Evolutionary conservation across 92 coral and sea anemone species (phyloP).

Genomic region (Parazoanthus darwini): DNA sequence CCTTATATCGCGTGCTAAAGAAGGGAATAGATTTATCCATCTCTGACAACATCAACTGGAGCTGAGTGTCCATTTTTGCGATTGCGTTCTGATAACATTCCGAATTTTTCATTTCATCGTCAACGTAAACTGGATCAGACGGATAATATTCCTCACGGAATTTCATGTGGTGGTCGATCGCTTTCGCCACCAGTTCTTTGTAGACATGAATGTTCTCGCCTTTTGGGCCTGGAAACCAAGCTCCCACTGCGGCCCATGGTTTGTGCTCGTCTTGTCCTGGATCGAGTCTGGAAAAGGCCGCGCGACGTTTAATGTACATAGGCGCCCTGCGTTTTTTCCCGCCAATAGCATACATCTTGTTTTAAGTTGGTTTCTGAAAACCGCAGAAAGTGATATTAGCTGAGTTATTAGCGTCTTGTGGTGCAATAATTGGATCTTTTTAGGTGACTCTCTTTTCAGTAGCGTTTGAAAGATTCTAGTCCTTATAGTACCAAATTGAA

Average conservation of each 20-base stretch:
- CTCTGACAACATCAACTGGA: slow-evolving; percentile 17
- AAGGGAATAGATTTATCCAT: slow-evolving; percentile 38
- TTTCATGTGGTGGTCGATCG: slow-evolving; percentile 63
- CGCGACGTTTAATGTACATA: not conserved
- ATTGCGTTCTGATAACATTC: slow-evolving; percentile 1
- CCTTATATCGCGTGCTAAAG: slow-evolving; percentile 44
- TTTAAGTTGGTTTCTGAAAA: too few relatives aligned
- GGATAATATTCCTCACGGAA: slow-evolving; percentile 48
- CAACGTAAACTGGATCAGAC: slow-evolving; percentile 26
- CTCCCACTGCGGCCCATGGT: slow-evolving; percentile 16
- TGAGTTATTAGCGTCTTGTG: not conserved
- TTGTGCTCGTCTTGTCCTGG: not conserved
- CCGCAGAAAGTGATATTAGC: not conserved
- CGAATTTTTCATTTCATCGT: slow-evolving; percentile 24
- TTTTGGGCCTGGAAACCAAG: slow-evolving; percentile 80
- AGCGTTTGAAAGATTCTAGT: too few relatives aligned
- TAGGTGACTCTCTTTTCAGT: too few relatives aligned
- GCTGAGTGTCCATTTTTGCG: slow-evolving; percentile 4
- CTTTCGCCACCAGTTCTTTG: slow-evolving; percentile 54
- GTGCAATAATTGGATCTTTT: too few relatives aligned
- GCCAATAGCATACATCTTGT: not conserved
- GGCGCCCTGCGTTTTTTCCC: not conserved
- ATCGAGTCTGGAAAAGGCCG: not conserved
- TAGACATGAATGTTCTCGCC: slow-evolving; percentile 81
- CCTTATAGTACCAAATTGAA: too few relatives aligned